Conservation (phyloP, 1,140 invertebrate genomes). For the Drosophila subpulchrella region DNA sequence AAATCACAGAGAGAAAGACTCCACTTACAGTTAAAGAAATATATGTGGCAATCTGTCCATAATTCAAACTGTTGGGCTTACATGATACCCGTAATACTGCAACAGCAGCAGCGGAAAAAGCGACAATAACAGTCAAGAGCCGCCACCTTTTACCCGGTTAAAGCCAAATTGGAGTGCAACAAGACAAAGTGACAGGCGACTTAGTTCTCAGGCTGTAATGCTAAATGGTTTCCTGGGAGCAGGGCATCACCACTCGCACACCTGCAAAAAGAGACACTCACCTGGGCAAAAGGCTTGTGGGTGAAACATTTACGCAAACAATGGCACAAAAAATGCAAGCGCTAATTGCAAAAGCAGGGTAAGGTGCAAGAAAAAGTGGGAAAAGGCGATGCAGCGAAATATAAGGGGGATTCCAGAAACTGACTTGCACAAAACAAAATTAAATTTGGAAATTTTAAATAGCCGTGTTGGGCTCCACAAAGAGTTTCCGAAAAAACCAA, state of each 20-base stretch:
- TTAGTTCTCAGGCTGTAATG: conserved; percentile 76
- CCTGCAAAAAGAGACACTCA: background rate
- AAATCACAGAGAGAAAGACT: conserved; percentile 20
- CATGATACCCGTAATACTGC: conserved; percentile 20
- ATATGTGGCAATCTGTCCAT: conserved; percentile 76
- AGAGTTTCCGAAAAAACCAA: too few relatives aligned
- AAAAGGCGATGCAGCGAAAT: conserved; percentile 5
- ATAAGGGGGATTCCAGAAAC: conserved; percentile 1
- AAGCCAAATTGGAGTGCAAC: conserved; percentile 55
- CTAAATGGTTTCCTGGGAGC: conserved; percentile 75
- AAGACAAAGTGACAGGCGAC: conserved; percentile 74
- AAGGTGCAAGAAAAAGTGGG: conserved; percentile 28
- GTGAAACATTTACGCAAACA: conserved; percentile 77
- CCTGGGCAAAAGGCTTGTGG: conserved; percentile 30
- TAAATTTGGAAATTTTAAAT: background rate
- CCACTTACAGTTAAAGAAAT: conserved; percentile 38
- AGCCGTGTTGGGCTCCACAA: too few relatives aligned
- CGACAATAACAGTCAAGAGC: conserved; percentile 27
- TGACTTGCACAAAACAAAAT: background rate
- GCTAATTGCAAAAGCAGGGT: conserved; percentile 58
- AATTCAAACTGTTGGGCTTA: conserved; percentile 58
- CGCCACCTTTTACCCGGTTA: conserved; percentile 69
- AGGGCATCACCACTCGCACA: conserved; percentile 8
- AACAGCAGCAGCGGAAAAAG: conserved; percentile 24
- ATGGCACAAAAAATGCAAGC: conserved; percentile 54